A percentile compares a stretch with the other conserved stretches of the same genome.
Evolutionary conservation across 2,888 invertebrate species (phyloP).

Genomic region (Hypena proboscidalis): DNA sequence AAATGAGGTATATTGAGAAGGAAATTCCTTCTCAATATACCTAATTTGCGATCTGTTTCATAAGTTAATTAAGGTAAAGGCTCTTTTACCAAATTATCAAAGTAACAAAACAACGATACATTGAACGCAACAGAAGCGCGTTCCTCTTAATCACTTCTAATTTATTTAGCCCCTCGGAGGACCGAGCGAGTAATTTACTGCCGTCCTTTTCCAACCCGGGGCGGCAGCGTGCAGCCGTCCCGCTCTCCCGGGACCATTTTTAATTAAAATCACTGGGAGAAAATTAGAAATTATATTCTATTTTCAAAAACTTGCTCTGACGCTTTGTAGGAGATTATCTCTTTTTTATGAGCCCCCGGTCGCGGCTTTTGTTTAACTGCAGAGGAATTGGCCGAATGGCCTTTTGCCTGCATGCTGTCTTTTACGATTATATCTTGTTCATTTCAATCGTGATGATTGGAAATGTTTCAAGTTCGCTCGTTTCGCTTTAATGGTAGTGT

Average conservation of each 20-base stretch:
- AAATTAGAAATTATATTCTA: conserved; percentile 86
- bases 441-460: conserved; percentile 74
- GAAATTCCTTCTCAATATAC: neutral
- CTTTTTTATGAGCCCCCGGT: conserved; percentile 83
- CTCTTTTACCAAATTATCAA: conserved; percentile 51
- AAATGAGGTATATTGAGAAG: too few relatives aligned
- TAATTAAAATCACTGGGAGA: conserved; percentile 85
- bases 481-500: conserved; percentile 37
- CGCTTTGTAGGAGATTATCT: conserved; percentile 83
- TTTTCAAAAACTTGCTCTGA: conserved; percentile 85
- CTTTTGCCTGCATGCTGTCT: conserved; percentile 55
- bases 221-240: conserved; percentile 61
- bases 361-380: conserved; percentile 79
- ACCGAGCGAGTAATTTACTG: conserved; percentile 77
- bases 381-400: conserved; percentile 78
- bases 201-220: conserved; percentile 72
- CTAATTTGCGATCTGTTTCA: conserved; percentile 6
- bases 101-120: conserved; percentile 72
- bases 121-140: conserved; percentile 77
- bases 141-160: conserved; percentile 84
- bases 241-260: conserved; percentile 82
- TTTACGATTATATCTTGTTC: conserved; percentile 76
- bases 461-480: conserved; percentile 58
- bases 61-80: conserved; percentile 41
- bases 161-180: conserved; percentile 83